Evolutionary conservation across 2,888 invertebrate species (phyloP).

Genomic region (Trichogramma dendrolimi): DNA sequence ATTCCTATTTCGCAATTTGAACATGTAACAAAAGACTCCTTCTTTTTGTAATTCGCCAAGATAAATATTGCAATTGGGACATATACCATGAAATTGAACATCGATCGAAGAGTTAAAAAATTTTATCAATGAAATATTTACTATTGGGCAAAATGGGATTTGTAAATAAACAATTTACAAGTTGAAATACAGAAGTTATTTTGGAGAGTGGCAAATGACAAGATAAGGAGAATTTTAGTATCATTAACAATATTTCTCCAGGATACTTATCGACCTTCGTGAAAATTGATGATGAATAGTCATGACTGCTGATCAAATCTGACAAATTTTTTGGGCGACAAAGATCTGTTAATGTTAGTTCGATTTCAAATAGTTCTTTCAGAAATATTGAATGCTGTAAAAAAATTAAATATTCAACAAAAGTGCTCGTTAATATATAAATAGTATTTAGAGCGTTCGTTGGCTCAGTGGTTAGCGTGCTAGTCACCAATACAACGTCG

Average conservation of each 20-base stretch:
- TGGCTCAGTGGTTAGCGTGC: too few relatives aligned
- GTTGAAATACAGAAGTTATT: neutral
- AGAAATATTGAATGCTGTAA: too few relatives aligned
- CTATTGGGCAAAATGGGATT: slow-evolving; percentile 1
- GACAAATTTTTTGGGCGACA: neutral
- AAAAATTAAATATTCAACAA: too few relatives aligned
- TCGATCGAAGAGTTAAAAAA: neutral
- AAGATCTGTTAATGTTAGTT: too few relatives aligned
- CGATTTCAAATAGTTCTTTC: too few relatives aligned
- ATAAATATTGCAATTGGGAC: neutral
- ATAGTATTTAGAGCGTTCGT: too few relatives aligned
- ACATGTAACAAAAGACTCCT: neutral
- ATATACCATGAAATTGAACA: slow-evolving; percentile 2
- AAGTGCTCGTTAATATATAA: too few relatives aligned
- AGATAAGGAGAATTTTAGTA: neutral
- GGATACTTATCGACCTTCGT: neutral
- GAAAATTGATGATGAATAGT: neutral
- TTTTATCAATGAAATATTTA: too few relatives aligned
- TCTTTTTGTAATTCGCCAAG: neutral
- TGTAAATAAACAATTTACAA: neutral
- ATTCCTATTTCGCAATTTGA: neutral
- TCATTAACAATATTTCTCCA: neutral
- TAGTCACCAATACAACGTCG: too few relatives aligned
- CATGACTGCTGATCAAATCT: neutral
- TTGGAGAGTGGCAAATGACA: neutral